Percentiles rank a stretch among this genome's conserved stretches.
Conservation (phyloP, 1,140 invertebrate genomes). For the Araneus ventricosus region DNA sequence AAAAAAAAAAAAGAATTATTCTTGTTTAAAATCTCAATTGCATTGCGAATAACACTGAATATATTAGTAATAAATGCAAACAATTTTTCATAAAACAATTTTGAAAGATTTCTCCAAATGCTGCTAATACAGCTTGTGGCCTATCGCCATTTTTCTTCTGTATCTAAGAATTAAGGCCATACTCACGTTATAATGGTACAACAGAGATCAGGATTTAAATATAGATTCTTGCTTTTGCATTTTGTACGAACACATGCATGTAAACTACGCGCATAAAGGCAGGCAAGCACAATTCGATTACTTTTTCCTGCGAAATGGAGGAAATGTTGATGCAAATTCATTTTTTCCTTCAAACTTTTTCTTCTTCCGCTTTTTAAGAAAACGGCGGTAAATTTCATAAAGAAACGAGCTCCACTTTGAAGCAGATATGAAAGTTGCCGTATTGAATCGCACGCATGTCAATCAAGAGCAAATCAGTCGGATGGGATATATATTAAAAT, state of each 20-base stretch:
- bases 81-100: too few species aligned
- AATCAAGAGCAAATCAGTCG: slow-evolving; percentile 1
- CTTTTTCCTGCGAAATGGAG: not conserved
- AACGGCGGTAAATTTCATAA: not conserved
- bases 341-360: not conserved
- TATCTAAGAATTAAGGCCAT: too few species aligned
- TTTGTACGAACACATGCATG: not conserved
- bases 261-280: not conserved
- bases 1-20: too few species aligned
- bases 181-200: too few species aligned
- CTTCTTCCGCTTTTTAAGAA: not conserved
- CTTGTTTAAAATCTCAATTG: too few species aligned
- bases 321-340: not conserved
- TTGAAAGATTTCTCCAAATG: too few species aligned
- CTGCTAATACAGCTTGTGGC: too few species aligned
- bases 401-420: not conserved
- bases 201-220: too few species aligned
- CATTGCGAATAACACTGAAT: too few species aligned
- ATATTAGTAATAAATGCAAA: too few species aligned
- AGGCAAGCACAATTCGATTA: not conserved
- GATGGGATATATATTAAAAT: not conserved
- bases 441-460: not conserved
- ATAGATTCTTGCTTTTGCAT: too few species aligned
- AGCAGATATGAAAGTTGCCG: not conserved
- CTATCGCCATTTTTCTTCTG: too few species aligned